phyloP scores from a whole-genome alignment of 2,797 vertebrate species.

The Pseudopleuronectes americanus region DNA sequence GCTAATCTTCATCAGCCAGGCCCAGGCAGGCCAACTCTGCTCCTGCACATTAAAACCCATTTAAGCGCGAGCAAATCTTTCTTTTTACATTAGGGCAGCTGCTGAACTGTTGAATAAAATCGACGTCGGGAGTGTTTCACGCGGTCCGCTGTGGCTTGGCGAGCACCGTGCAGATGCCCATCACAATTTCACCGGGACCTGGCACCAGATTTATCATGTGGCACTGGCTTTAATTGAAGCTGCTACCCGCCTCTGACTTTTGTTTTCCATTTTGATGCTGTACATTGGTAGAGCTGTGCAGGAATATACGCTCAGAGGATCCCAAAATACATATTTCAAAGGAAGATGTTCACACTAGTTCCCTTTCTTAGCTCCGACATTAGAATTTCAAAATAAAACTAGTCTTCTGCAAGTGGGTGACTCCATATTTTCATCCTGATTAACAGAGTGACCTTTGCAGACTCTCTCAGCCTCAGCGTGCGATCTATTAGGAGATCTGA shows the following conservation, averaged over 20 bases:
- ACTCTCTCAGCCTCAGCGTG: constrained; percentile 23
- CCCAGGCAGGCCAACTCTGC: constrained; percentile 79
- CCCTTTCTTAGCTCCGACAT: background rate
- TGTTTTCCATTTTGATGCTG: constrained; percentile 42
- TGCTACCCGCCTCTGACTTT: constrained; percentile 53
- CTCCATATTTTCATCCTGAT: constrained; percentile 33
- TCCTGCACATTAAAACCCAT: constrained; percentile 82
- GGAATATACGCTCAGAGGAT: constrained; percentile 4
- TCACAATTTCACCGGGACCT: constrained; percentile 66
- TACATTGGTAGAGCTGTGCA: background rate
- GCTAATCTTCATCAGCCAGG: constrained; percentile 90
- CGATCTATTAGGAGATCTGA: constrained; percentile 25
- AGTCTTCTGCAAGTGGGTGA: background rate
- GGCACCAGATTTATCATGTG: constrained; percentile 68
- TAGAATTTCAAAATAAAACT: constrained; percentile 1
- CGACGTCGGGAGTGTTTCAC: constrained; percentile 54
- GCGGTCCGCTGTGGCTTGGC: constrained; percentile 43
- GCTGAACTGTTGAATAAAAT: constrained; percentile 81
- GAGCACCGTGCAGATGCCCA: constrained; percentile 55
- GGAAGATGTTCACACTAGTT: no score
- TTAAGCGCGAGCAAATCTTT: constrained; percentile 79
- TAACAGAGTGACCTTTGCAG: constrained; percentile 34
- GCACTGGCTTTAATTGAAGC: constrained; percentile 64
- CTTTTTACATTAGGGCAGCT: constrained; percentile 78
- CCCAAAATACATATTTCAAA: no score